Conservation (phyloP, 2,888 invertebrate genomes). For the Meta bourneti region DNA sequence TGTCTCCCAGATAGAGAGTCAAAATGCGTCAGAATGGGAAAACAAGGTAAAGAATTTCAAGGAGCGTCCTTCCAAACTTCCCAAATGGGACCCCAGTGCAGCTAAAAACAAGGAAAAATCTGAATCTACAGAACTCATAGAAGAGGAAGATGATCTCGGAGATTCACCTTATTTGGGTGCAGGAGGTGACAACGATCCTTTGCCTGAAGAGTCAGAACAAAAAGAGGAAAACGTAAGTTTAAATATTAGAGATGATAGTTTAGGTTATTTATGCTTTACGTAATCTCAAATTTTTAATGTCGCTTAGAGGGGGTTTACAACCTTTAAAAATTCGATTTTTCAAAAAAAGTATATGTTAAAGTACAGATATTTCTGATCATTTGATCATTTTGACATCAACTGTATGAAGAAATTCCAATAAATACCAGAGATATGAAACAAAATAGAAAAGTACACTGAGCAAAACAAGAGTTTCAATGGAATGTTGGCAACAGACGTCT, state of each 20-base stretch:
- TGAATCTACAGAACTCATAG: conserved; percentile 27
- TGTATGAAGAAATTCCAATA: too few relatives aligned
- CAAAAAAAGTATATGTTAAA: too few relatives aligned
- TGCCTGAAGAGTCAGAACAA: neutral
- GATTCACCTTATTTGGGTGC: neutral
- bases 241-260: neutral
- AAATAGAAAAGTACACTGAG: too few relatives aligned
- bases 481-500: too few relatives aligned
- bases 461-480: too few relatives aligned
- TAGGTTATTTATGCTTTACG: neutral
- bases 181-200: neutral
- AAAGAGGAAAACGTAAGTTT: neutral
- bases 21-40: conserved; percentile 90
- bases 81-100: conserved; percentile 75
- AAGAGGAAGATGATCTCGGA: conserved; percentile 72
- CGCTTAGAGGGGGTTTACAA: too few relatives aligned
- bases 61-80: conserved; percentile 82
- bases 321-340: too few relatives aligned
- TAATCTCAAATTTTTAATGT: neutral
- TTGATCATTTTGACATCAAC: too few relatives aligned
- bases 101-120: conserved; percentile 74
- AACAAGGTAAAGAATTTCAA: conserved; percentile 81
- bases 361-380: too few relatives aligned
- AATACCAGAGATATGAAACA: too few relatives aligned
- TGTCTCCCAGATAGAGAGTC: conserved; percentile 88